Base-by-base conservation (phyloP, 2,888 invertebrate species). In the Patella pellucida region DNA sequence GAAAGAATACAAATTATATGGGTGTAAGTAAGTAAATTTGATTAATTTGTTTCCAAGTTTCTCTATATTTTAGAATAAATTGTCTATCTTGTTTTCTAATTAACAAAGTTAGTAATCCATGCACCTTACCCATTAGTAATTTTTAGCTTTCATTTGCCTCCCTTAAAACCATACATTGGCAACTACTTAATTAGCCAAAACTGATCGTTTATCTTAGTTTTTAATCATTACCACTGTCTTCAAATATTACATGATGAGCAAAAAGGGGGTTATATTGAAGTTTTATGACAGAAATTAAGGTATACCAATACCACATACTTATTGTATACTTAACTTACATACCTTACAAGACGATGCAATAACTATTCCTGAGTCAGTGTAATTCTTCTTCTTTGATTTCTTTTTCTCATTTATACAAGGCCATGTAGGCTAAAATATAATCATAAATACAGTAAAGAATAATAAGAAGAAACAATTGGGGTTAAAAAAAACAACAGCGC, bases 361-460 rank as follows among this genome's bases (percentile, higher is more conserved):
- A 12, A 85, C 81, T 70, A 78, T 76, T 7, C 87, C 87, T 2
- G 87, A 87, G 75, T 86, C 84, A n/a, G 81, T 81, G 78, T 86
- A 87, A 69, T 82, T 83, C 72, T 83, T 84, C 79, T 86, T 86
- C 80, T 85, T 85, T 19, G 83, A 81, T 54, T 84, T 77, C 77
- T 87, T 87, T 74, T 83, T 82, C 69, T 82, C 81, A 75, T 87
- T 87, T 27, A 87, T 80, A 71, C 84, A 85, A n/a, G 83, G 84
- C 79, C 81, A 85, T 14, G 70, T 19, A 0, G 75, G 73, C 86
- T 86, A 80, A 67, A 84, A 83, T n/a, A 69, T 23, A 68, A 19
- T 19, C n/a, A 11, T 62, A 62, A 62, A 19, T 19, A n/a, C n/a
- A n/a, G n/a, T n/a, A 62, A 9, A 62, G 19, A 9, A 62, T 1